Percentiles rank a stretch among this genome's conserved stretches.
Conservation (phyloP, 2,888 invertebrate species). For the Beris morrisii region DNA sequence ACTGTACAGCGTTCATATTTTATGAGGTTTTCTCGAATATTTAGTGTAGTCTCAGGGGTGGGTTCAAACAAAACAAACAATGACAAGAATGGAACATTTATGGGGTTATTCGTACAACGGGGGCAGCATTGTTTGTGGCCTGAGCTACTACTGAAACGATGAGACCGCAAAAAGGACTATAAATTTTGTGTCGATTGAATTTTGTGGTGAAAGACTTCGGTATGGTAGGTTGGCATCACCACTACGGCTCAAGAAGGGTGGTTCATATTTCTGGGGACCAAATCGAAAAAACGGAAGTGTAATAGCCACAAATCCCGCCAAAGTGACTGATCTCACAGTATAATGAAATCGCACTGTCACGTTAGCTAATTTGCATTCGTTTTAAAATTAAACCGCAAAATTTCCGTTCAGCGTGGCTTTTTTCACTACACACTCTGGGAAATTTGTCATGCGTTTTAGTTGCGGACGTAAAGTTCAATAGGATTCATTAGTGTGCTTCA, state of each 20-base stretch:
- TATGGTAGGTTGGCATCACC: background rate
- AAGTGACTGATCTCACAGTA: conserved; percentile 6
- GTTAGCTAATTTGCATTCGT: conserved; percentile 32
- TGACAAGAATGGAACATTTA: conserved; percentile 18
- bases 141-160: conserved; percentile 16
- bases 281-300: conserved; percentile 25
- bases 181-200: conserved; percentile 35
- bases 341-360: conserved; percentile 29
- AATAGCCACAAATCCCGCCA: conserved; percentile 27
- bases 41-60: no score
- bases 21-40: no score
- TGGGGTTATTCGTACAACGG: conserved; percentile 27
- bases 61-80: conserved; percentile 20
- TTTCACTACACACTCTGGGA: conserved; percentile 1
- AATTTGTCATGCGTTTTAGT: conserved; percentile 29
- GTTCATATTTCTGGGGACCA: no score
- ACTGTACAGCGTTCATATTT: no score
- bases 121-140: background rate
- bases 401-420: conserved; percentile 4
- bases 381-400: conserved; percentile 16
- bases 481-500: conserved; percentile 8
- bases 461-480: conserved; percentile 25
- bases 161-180: conserved; percentile 34
- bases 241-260: background rate
- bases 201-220: conserved; percentile 16